Conservation (phyloP, 2,888 invertebrate species). For the Alviniconcha strummeri region DNA sequence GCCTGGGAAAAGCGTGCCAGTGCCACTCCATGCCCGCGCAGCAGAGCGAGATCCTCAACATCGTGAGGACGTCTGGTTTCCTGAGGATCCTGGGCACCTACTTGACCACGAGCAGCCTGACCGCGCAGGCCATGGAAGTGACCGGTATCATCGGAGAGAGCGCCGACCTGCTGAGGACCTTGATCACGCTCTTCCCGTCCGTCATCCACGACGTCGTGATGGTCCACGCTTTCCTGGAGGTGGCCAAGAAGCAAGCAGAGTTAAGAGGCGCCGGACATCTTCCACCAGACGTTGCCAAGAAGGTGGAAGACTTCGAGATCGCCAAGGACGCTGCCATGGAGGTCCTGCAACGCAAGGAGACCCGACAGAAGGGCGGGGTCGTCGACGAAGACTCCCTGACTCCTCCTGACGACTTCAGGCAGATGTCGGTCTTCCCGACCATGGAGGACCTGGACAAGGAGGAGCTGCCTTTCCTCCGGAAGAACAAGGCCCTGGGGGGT, state of each 20-base stretch:
- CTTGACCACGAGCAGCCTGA: background rate
- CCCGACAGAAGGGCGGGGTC: background rate
- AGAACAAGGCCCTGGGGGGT: conserved; percentile 79
- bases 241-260: background rate
- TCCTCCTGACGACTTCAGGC: conserved; percentile 74
- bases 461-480: conserved; percentile 75
- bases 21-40: conserved; percentile 29
- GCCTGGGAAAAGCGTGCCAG: conserved; percentile 8
- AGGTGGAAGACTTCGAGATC: conserved; percentile 15
- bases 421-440: conserved; percentile 69
- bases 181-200: conserved; percentile 20
- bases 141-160: conserved; percentile 5
- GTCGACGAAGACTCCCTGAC: conserved; percentile 28
- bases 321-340: conserved; percentile 19
- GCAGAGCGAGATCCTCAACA: conserved; percentile 5
- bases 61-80: background rate
- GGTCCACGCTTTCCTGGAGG: conserved; percentile 19
- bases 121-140: background rate
- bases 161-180: conserved; percentile 23
- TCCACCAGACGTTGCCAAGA: background rate
- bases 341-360: background rate
- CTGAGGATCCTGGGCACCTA: conserved; percentile 10
- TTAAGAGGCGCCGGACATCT: background rate
- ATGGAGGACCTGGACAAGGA: conserved; percentile 65
- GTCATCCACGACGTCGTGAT: conserved; percentile 11